These are phyloP conservation scores for Caenorhabditis tropicalis DNA, from an alignment of 1,140 invertebrate genomes.

Conservation along the genomic window DNA sequence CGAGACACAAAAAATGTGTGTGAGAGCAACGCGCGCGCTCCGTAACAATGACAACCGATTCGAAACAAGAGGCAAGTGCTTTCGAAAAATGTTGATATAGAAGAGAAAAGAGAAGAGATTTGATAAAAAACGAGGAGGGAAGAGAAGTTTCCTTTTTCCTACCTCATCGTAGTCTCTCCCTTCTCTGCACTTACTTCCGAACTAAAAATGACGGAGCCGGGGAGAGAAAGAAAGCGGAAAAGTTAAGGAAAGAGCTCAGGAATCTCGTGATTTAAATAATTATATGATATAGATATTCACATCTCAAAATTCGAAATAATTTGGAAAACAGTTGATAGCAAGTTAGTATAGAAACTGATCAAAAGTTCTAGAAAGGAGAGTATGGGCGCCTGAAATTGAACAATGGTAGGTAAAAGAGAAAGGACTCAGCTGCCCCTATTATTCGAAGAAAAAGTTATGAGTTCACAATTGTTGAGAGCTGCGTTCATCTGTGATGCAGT, in stretches of 20 bases:
- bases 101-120: not conserved
- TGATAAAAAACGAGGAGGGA: not conserved
- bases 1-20: no score
- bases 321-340: not conserved
- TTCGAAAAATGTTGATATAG: not conserved
- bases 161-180: not conserved
- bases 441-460: no score
- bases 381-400: not conserved
- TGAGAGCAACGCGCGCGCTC: not conserved
- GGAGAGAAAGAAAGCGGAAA: not conserved
- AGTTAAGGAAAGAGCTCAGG: not conserved
- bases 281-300: not conserved
- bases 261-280: not conserved
- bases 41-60: slow-evolving; percentile 39
- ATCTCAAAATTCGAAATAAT: not conserved
- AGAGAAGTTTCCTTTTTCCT: not conserved
- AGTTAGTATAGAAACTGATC: not conserved
- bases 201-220: not conserved
- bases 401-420: no score
- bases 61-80: slow-evolving; percentile 13
- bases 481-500: no score
- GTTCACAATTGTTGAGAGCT: no score
- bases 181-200: not conserved
- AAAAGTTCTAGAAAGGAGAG: not conserved
- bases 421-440: no score